Conservation (phyloP, 1,140 invertebrate genomes). For the Pachyrhynchus sulphureomaculatus region DNA sequence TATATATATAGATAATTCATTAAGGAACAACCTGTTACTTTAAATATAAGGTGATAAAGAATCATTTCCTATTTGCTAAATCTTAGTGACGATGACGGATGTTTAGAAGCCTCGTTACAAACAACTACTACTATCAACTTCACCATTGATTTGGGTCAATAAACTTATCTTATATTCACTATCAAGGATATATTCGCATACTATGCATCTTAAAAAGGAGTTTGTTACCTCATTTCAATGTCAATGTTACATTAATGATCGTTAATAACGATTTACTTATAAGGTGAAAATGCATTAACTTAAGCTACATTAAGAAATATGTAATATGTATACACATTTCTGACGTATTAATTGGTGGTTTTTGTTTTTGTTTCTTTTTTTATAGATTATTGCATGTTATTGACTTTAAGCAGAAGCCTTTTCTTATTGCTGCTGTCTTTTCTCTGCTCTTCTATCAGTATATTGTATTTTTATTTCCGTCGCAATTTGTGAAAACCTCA, state of each 20-base stretch:
- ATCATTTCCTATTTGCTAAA: no score
- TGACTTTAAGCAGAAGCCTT: no score
- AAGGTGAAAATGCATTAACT: slow-evolving; percentile 23
- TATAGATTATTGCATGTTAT: no score
- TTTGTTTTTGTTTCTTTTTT: no score
- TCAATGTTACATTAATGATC: slow-evolving; percentile 32
- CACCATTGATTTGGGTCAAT: slow-evolving; percentile 24
- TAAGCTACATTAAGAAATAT: slow-evolving; percentile 4
- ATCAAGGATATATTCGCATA: slow-evolving; percentile 25
- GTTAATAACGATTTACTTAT: slow-evolving; percentile 18
- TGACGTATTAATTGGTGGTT: no score
- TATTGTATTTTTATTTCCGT: no score
- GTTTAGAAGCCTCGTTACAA: background rate
- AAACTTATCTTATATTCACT: slow-evolving; percentile 26
- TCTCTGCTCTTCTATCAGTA: no score
- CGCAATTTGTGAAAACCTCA: no score
- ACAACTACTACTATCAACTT: slow-evolving; percentile 1
- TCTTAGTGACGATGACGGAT: background rate
- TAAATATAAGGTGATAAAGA: no score
- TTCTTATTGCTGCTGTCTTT: no score
- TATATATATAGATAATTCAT: no score
- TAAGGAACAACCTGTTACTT: no score
- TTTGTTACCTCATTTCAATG: slow-evolving; percentile 29
- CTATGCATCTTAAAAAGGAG: slow-evolving; percentile 24
- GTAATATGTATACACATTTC: background rate